Percentiles rank a stretch among this genome's conserved stretches.
Evolutionary conservation across 2,113 vertebrate species (phyloP).

Genomic region (Pterocles gutturalis): DNA sequence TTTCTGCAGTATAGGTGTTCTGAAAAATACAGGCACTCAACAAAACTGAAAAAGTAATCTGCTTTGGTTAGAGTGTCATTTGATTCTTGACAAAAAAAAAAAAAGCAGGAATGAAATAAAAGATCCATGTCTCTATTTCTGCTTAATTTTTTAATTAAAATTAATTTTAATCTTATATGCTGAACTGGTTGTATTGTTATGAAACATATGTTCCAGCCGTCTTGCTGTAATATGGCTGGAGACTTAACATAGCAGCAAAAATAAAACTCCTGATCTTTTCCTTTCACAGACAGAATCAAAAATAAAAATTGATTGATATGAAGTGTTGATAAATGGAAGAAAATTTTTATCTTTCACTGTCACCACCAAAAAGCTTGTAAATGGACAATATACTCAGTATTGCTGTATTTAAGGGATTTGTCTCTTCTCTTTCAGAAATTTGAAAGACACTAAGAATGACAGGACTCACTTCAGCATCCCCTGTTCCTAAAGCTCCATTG

Average conservation of each 20-base stretch:
- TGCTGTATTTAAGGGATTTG: background rate
- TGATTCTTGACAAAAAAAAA: background rate
- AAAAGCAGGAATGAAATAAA: background rate
- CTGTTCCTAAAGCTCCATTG: background rate
- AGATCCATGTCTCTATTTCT: background rate
- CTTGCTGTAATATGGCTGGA: background rate
- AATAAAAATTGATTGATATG: background rate
- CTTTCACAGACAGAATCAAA: background rate
- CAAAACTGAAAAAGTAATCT: background rate
- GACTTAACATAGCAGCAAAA: background rate
- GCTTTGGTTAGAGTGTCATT: background rate
- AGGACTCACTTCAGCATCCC: background rate
- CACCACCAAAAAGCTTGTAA: background rate
- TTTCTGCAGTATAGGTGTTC: background rate
- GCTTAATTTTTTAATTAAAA: background rate
- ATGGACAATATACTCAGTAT: background rate
- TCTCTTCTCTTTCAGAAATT: background rate
- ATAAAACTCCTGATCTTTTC: background rate
- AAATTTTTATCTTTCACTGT: background rate
- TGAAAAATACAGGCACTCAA: background rate
- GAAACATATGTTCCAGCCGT: background rate
- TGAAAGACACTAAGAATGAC: background rate
- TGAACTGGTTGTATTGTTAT: background rate
- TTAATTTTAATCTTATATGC: background rate
- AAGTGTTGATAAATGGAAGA: background rate